Base-by-base conservation (phyloP, 1,140 invertebrate species). In the Ostrea edulis region DNA sequence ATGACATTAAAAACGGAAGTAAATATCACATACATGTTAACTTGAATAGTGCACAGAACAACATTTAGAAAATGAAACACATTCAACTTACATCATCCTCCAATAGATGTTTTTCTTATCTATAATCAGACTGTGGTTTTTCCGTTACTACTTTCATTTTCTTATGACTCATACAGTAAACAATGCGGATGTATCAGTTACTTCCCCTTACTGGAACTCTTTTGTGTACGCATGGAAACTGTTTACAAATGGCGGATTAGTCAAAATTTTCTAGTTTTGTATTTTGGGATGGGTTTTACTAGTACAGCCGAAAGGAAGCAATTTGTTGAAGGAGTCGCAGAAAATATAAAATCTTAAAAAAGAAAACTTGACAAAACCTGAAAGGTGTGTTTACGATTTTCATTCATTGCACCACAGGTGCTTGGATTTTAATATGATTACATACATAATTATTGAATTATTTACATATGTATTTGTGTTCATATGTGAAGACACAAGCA, bases 221-320 rank as follows among this genome's bases (percentile, higher is more conserved):
- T 35, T 71, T 81, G 68, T 81, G 77, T 86, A 86, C 65, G 29
- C 77, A 86, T 86, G 85, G 85, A 86, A 86, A 86, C 85, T 86
- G 85, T 86, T 86, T 86, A 86, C 85, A 86, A 86, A 86, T 86
- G 85, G 85, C 85, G 85, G 68, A 52, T 77, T 62, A 62, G 55
- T 62, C 5, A 62, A 62, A 62, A 62, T 17, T n/a, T 62, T 62
- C 2, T 62, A n/a, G 55, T 20, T 62, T 20, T 62, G 14, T 62
- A 20, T n/a, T n/a, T 62, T 17, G n/a, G n/a, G 5, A 62, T 62
- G 55, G 5, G n/a, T 62, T 62, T 62, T 20, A 62, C 0, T 62
- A 7, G 17, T 20, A 20, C 55, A 62, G 55, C 17, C 3, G 55
- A n/a, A 20, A 62, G 35, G 5, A 44, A 44, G 35, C 5, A 44